A percentile compares a stretch with the other conserved stretches of the same genome.
These are phyloP conservation scores for Cantharis rustica DNA, from an alignment of 2,888 invertebrate species.

Conservation along the genomic window DNA sequence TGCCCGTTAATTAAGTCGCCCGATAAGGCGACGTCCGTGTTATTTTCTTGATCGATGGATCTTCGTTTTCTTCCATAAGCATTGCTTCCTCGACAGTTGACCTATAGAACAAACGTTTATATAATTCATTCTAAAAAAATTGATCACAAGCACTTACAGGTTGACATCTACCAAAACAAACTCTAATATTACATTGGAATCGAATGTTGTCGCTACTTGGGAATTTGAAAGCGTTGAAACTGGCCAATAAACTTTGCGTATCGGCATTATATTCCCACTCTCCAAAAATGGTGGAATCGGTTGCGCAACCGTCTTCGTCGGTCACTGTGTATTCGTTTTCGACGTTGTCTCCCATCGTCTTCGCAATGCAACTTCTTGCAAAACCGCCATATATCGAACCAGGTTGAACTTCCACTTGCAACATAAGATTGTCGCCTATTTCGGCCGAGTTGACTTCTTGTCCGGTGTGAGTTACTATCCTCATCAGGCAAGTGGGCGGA, in stretches of 20 bases:
- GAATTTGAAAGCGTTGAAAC: constrained; percentile 94
- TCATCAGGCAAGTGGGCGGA: constrained; percentile 90
- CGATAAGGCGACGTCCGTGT: constrained; percentile 64
- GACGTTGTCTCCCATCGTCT: constrained; percentile 85
- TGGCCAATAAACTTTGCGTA: constrained; percentile 81
- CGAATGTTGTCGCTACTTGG: constrained; percentile 91
- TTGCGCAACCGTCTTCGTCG: constrained; percentile 92
- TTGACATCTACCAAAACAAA: constrained; percentile 94
- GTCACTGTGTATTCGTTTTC: constrained; percentile 93
- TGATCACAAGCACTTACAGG: constrained; percentile 66
- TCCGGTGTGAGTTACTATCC: constrained; percentile 85
- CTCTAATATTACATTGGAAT: constrained; percentile 94
- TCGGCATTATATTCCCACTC: constrained; percentile 92
- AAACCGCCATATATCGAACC: constrained; percentile 88
- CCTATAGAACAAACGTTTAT: constrained; percentile 58
- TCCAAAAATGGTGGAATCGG: constrained; percentile 89
- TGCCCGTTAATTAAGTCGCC: constrained; percentile 73
- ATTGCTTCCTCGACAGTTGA: constrained; percentile 89
- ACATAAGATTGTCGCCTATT: constrained; percentile 65
- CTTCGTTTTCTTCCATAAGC: constrained; percentile 85
- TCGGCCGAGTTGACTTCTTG: constrained; percentile 90
- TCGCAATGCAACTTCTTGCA: constrained; percentile 90
- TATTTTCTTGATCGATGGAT: constrained; percentile 61
- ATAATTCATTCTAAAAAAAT: not conserved
- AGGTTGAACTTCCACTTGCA: constrained; percentile 53